phyloP scores from a whole-genome alignment of 2,797 vertebrate species.

The Pampus argenteus region DNA sequence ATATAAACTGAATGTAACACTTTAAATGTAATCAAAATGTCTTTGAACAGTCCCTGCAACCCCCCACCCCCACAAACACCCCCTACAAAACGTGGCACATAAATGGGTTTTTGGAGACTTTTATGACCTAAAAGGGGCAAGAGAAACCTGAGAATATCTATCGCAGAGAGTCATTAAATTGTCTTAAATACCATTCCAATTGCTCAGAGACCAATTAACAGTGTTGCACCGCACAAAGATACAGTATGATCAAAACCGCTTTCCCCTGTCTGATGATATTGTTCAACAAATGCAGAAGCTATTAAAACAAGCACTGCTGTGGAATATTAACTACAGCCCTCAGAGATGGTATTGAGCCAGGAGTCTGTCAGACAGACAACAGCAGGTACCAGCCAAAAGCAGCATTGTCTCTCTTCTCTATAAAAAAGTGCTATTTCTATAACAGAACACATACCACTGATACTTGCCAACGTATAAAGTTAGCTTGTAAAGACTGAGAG shows the following conservation, averaged over 20 bases:
- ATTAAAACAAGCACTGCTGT: slow-evolving; percentile 57
- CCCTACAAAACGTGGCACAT: neutral
- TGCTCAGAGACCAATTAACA: slow-evolving; percentile 52
- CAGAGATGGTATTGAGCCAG: slow-evolving; percentile 59
- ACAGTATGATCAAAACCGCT: slow-evolving; percentile 47
- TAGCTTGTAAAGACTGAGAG: slow-evolving; percentile 30
- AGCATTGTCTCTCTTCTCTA: slow-evolving; percentile 29
- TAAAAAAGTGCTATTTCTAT: slow-evolving; percentile 13
- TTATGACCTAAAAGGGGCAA: neutral
- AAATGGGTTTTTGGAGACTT: neutral
- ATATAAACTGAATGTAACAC: no score
- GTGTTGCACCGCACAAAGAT: slow-evolving; percentile 49
- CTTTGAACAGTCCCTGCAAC: no score
- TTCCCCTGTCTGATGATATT: slow-evolving; percentile 56
- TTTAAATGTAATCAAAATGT: no score
- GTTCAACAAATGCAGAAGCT: slow-evolving; percentile 55
- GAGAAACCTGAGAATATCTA: slow-evolving; percentile 21
- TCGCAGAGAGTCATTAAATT: slow-evolving; percentile 33
- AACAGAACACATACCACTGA: slow-evolving; percentile 18
- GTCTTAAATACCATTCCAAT: slow-evolving; percentile 45
- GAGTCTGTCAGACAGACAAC: slow-evolving; percentile 50
- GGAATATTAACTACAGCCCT: slow-evolving; percentile 61
- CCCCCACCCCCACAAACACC: no score
- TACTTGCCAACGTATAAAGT: slow-evolving; percentile 35
- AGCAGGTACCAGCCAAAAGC: slow-evolving; percentile 51